Percentiles rank a stretch among this genome's conserved stretches.
Evolutionary conservation across 2,888 invertebrate genomes (phyloP).

Genomic region (Thelaira solivaga): DNA sequence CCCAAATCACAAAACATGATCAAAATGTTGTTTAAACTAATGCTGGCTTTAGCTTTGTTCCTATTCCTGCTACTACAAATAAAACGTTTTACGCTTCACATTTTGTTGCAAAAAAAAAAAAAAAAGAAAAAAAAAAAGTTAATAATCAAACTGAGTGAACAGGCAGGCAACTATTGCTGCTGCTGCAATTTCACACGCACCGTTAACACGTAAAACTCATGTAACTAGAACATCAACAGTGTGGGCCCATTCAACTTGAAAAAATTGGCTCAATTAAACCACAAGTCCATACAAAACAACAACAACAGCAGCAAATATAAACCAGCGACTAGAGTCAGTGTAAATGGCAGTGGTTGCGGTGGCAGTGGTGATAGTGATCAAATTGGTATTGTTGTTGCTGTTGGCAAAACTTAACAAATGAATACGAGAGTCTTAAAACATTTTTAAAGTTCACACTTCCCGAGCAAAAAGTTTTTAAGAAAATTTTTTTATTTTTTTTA

Average conservation of each 20-base stretch:
- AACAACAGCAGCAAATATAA: constrained; percentile 4
- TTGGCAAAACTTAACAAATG: constrained; percentile 26
- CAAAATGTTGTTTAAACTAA: no score
- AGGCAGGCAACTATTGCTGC: constrained; percentile 31
- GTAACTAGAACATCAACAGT: constrained; percentile 46
- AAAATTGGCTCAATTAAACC: constrained; percentile 54
- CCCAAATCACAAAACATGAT: constrained; percentile 46
- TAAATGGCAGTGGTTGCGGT: not conserved
- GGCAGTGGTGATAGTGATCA: not conserved
- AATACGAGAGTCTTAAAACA: constrained; percentile 26
- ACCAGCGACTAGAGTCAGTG: not conserved
- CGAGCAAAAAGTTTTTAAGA: constrained; percentile 21
- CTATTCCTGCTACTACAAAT: no score
- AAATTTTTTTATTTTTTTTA: constrained; percentile 19
- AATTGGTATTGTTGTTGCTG: no score
- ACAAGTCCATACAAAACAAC: constrained; percentile 39
- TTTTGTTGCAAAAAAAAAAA: no score
- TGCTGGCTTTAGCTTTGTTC: no score
- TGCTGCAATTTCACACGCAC: constrained; percentile 57
- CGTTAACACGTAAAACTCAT: constrained; percentile 60
- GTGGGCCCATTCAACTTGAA: not conserved
- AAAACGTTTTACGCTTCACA: no score
- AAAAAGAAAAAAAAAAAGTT: no score
- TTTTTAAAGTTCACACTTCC: constrained; percentile 54
- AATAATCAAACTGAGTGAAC: constrained; percentile 53